Percentiles rank a stretch among this genome's conserved stretches.
phyloP scores from a whole-genome alignment of 2,888 invertebrate genomes.

The Steromphala cineraria region DNA sequence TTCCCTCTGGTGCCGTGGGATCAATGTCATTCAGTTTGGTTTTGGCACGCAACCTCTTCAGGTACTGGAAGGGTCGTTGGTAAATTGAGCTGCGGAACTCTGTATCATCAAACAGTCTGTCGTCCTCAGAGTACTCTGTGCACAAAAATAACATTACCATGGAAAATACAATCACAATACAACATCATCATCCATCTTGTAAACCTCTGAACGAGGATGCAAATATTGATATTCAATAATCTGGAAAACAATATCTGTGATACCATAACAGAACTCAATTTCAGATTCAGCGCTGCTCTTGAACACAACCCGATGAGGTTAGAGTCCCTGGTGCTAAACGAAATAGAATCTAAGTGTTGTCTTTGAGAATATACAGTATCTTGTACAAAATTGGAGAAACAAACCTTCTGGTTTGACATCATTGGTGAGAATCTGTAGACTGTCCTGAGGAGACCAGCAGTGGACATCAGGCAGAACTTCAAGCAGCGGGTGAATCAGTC shows the following conservation, averaged over 20 bases:
- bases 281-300: too few relatives aligned
- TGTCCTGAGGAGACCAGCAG: conserved; percentile 60
- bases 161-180: too few relatives aligned
- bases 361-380: too few relatives aligned
- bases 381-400: neutral
- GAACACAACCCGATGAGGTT: too few relatives aligned
- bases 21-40: conserved; percentile 32
- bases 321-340: too few relatives aligned
- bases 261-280: too few relatives aligned
- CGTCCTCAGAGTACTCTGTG: conserved; percentile 37
- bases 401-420: neutral
- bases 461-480: conserved; percentile 54
- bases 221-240: too few relatives aligned
- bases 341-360: too few relatives aligned
- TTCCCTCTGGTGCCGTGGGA: conserved; percentile 33
- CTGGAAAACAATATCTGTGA: too few relatives aligned
- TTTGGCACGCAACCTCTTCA: conserved; percentile 38
- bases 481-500: conserved; percentile 50
- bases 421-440: conserved; percentile 33
- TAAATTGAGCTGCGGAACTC: conserved; percentile 53
- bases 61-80: conserved; percentile 62
- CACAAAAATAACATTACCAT: too few relatives aligned
- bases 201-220: too few relatives aligned
- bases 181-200: too few relatives aligned
- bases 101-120: conserved; percentile 54